Evolutionary conservation across 2,888 invertebrate genomes (phyloP).

Genomic region (Drosophila diplacantha): DNA sequence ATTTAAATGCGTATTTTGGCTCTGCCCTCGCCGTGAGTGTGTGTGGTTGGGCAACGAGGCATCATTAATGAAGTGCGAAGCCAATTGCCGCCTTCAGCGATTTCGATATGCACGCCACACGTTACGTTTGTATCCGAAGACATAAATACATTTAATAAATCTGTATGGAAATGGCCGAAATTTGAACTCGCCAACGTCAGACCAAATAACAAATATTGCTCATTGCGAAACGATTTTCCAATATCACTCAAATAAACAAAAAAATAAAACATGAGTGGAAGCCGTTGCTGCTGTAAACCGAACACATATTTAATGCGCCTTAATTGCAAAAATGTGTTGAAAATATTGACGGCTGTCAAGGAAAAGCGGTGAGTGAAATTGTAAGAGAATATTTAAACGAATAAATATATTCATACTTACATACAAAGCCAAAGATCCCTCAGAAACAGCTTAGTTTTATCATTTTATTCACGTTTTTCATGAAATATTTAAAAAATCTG

Average conservation of each 20-base stretch:
- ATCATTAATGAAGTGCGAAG: conserved; percentile 67
- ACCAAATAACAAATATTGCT: conserved; percentile 31
- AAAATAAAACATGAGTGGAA: conserved; percentile 24
- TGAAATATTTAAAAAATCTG: not conserved
- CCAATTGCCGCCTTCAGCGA: conserved; percentile 56
- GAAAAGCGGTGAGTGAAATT: conserved; percentile 5
- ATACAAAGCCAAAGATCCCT: not conserved
- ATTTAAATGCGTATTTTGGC: conserved; percentile 42
- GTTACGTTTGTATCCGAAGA: not conserved
- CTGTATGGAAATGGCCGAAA: conserved; percentile 26
- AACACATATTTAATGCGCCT: conserved; percentile 35
- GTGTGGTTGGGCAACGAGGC: conserved; percentile 32
- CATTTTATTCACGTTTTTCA: not conserved
- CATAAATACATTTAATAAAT: conserved; percentile 14
- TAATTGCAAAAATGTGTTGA: conserved; percentile 47
- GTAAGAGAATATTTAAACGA: not conserved
- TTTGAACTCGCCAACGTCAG: conserved; percentile 48
- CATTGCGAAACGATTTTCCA: conserved; percentile 40
- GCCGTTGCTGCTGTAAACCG: conserved; percentile 9
- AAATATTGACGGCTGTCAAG: conserved; percentile 29
- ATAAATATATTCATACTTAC: not conserved
- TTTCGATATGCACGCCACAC: conserved; percentile 28
- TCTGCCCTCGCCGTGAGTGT: not conserved
- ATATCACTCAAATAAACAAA: conserved; percentile 60
- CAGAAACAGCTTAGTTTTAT: not conserved